These are phyloP conservation scores for Xiphias gladius DNA, from an alignment of 2,113 vertebrate species.

Conservation along the genomic window DNA sequence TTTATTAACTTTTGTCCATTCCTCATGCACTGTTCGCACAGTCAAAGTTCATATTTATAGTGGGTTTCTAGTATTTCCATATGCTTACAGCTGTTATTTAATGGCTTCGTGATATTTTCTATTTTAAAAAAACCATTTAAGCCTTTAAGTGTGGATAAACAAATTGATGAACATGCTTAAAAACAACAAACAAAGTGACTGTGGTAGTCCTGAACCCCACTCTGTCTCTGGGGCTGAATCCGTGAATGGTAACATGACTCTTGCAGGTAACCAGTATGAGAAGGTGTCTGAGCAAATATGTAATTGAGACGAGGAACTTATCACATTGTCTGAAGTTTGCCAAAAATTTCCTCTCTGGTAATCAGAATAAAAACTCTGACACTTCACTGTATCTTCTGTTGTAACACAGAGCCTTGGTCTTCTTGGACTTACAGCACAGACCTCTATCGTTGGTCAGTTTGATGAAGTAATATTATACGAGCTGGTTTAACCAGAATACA, in stretches of 20 bases:
- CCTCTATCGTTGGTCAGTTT: background rate
- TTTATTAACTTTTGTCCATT: background rate
- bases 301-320: constrained; percentile 59
- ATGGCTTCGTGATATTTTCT: background rate
- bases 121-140: background rate
- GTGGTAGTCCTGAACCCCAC: background rate
- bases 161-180: background rate
- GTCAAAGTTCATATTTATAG: background rate
- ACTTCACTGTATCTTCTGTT: background rate
- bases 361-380: background rate
- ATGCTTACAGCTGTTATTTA: background rate
- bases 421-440: background rate
- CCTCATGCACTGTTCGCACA: background rate
- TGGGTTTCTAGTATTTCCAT: background rate
- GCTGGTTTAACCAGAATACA: background rate
- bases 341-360: background rate
- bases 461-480: background rate
- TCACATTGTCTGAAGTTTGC: background rate
- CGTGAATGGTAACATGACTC: constrained; percentile 62
- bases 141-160: background rate
- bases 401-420: background rate
- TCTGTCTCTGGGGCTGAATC: background rate
- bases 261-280: constrained; percentile 28
- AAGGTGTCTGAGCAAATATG: constrained; percentile 37
- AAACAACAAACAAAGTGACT: background rate